Evolutionary conservation across 1,140 invertebrate genomes (phyloP), one percentile per base, ranked within the genome.

Genomic region (Drosophila orena): DNA sequence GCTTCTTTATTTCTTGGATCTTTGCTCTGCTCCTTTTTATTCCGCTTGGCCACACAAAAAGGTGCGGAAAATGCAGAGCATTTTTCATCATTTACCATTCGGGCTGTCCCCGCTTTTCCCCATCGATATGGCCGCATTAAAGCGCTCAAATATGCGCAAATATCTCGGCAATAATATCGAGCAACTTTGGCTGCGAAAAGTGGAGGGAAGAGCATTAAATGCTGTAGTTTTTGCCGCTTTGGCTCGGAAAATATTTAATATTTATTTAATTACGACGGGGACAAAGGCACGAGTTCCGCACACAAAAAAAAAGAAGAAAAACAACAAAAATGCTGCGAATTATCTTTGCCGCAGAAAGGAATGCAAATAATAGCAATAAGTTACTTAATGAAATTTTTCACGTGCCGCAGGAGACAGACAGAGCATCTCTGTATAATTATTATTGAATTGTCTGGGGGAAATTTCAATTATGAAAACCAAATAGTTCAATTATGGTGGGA

Each of bases 341-440:
- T 85, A 88, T 86, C 56, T 55, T 55, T 74, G 30, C 74, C 54
- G 56, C 77, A 15, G 37, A 81, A 69, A 83, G 79, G 83, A 88
- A 89, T 88, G 83, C 76, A 89, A 88, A 88, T 89, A 89, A 79
- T 89, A 88, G 83, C 75, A 86, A 86, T 88, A 88, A 89, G 84
- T 88, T 86, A 79, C 84, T 89, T 89, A 88, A 88, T 88, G 89
- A 88, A 88, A 88, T 88, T 83, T 79, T 86, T 81, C 53, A 83
- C 78, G 73, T 86, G 79, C 81, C 70, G 47, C 69, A 44, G 56
- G 53, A 66, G 46, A 75, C 62, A 53, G 57, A 55, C 44, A 20
- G n/a, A 42, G 8, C 71, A 8, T 38, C 69, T 40, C 57, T 44
- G 65, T 61, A 75, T 88, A 88, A 88, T 88, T 90, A 90, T 90